Conservation (phyloP, 2,797 vertebrate species). For the Halcyon smyrnensis region DNA sequence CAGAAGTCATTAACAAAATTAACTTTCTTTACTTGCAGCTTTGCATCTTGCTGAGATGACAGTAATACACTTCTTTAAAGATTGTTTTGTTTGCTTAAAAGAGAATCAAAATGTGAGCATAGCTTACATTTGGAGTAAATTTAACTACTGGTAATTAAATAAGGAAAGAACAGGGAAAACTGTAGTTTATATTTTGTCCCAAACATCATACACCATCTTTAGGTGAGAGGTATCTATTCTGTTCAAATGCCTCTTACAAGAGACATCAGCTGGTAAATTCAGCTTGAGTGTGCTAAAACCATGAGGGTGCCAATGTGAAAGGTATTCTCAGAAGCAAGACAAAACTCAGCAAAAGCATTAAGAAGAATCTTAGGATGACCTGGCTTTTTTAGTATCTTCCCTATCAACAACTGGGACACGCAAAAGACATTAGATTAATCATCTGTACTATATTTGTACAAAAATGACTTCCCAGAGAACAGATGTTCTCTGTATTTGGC, state of each 20-base stretch:
- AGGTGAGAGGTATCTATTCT: background rate
- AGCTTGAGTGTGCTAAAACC: rapidly evolving
- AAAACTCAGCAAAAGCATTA: background rate
- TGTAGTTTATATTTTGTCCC: background rate
- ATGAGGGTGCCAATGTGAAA: background rate
- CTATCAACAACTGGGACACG: background rate
- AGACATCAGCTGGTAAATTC: background rate
- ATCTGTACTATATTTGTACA: constrained; percentile 23
- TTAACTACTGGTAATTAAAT: background rate
- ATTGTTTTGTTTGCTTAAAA: background rate
- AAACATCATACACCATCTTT: background rate
- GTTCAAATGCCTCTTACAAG: background rate
- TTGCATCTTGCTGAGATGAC: background rate
- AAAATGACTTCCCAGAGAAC: constrained; percentile 33
- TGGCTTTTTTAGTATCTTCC: background rate
- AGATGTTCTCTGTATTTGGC: constrained; percentile 43
- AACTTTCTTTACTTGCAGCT: background rate
- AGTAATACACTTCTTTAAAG: background rate
- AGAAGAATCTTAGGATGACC: background rate
- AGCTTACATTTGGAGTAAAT: background rate
- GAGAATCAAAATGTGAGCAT: background rate
- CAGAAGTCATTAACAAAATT: background rate
- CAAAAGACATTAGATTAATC: constrained; percentile 33
- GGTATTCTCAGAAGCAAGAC: background rate
- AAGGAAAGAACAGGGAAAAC: background rate